A percentile compares a stretch with the other conserved stretches of the same genome.
These are phyloP conservation scores for Itoplectis maculator DNA, from an alignment of 2,888 invertebrate genomes.

Conservation along the genomic window DNA sequence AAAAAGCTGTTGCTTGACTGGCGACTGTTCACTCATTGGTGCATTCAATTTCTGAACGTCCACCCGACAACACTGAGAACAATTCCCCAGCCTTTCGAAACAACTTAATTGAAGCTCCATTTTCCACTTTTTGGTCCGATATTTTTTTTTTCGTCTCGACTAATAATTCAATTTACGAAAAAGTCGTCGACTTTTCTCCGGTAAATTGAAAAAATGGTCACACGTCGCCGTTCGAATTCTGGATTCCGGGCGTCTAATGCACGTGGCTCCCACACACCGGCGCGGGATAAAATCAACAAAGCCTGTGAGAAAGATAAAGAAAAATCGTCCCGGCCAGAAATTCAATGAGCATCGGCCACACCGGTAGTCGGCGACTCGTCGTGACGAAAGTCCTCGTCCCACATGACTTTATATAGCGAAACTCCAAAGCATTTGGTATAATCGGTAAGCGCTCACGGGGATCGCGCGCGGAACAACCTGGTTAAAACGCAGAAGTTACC, in stretches of 20 bases:
- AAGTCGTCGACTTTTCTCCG: neutral
- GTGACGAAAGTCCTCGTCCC: slow-evolving; percentile 79
- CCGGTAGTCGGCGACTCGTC: slow-evolving; percentile 67
- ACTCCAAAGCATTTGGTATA: slow-evolving; percentile 58
- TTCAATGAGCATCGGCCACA: slow-evolving; percentile 62
- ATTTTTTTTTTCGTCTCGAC: neutral
- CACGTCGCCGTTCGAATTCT: slow-evolving; percentile 19
- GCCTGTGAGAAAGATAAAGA: slow-evolving; percentile 39
- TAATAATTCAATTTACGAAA: neutral
- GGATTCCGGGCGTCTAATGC: slow-evolving; percentile 2
- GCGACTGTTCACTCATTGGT: no score
- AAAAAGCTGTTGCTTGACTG: no score
- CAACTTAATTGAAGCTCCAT: neutral
- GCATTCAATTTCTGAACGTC: no score
- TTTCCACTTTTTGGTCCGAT: neutral
- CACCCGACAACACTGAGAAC: neutral
- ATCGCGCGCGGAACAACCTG: slow-evolving; percentile 55
- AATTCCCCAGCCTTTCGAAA: neutral
- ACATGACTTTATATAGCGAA: slow-evolving; percentile 78
- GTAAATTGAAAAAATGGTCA: slow-evolving; percentile 42
- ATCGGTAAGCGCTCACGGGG: slow-evolving; percentile 21
- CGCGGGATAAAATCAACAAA: slow-evolving; percentile 31
- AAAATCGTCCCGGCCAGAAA: slow-evolving; percentile 55
- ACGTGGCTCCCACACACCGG: slow-evolving; percentile 19
- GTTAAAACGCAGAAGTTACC: slow-evolving; percentile 60